Percentiles rank a stretch among this genome's conserved stretches.
These are phyloP conservation scores for Danio aesculapii DNA, from an alignment of 2,797 vertebrate species.

Conservation along the genomic window DNA sequence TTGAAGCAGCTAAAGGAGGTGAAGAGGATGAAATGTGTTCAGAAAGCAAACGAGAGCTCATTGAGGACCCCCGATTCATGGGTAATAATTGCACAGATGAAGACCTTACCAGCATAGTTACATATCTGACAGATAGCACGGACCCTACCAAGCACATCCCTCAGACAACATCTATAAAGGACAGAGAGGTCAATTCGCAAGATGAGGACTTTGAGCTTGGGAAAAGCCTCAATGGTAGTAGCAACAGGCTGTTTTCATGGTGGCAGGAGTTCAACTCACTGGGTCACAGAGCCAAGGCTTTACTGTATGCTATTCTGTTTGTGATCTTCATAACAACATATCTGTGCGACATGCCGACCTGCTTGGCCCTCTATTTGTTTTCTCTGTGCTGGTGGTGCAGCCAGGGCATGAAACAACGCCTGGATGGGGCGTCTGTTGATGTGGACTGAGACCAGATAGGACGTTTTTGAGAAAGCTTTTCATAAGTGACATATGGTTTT, in stretches of 20 bases:
- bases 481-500: background rate
- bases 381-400: slow-evolving; percentile 87
- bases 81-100: background rate
- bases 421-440: slow-evolving; percentile 64
- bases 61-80: background rate
- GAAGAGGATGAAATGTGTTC: slow-evolving; percentile 12
- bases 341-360: slow-evolving; percentile 86
- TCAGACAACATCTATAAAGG: background rate
- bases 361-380: slow-evolving; percentile 86
- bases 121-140: background rate
- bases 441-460: slow-evolving; percentile 27
- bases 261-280: slow-evolving; percentile 73
- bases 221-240: slow-evolving; percentile 51
- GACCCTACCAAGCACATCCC: background rate
- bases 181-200: background rate
- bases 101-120: background rate
- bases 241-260: slow-evolving; percentile 59
- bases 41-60: slow-evolving; percentile 1
- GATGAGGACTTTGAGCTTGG: slow-evolving; percentile 28
- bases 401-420: slow-evolving; percentile 75
- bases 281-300: slow-evolving; percentile 77
- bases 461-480: background rate
- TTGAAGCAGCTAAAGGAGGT: background rate
- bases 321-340: slow-evolving; percentile 82
- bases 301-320: slow-evolving; percentile 82